A percentile compares a stretch with the other conserved stretches of the same genome.
These are phyloP conservation scores for Antennarius striatus DNA, from an alignment of 2,113 vertebrate genomes.

Conservation along the genomic window DNA sequence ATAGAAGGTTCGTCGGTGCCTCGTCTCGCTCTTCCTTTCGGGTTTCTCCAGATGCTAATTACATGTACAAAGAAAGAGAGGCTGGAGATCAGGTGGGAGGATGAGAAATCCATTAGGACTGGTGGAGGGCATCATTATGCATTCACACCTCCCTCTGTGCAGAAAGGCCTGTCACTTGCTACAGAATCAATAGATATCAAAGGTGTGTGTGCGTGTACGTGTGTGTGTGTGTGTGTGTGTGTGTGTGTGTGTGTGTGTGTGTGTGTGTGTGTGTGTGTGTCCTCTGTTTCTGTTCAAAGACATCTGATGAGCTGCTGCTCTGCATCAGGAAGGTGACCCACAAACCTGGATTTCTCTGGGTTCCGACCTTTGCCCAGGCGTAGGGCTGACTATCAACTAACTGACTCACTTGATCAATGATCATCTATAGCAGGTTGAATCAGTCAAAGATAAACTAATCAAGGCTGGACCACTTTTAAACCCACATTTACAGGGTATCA, in stretches of 20 bases:
- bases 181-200: constrained; percentile 76
- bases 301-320: constrained; percentile 30
- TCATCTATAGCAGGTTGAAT: constrained; percentile 11
- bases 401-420: constrained; percentile 7
- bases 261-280: background rate
- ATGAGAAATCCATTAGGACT: constrained; percentile 80
- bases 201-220: constrained; percentile 37
- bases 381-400: background rate
- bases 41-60: constrained; percentile 36
- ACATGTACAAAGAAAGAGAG: constrained; percentile 56
- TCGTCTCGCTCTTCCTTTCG: constrained; percentile 6
- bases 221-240: constrained; percentile 22
- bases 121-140: constrained; percentile 67
- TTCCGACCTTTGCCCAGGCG: constrained; percentile 1
- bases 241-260: background rate
- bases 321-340: constrained; percentile 51
- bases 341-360: constrained; percentile 47
- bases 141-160: constrained; percentile 50
- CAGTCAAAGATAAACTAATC: constrained; percentile 11
- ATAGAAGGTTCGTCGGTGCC: background rate
- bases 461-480: constrained; percentile 4
- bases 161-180: constrained; percentile 53
- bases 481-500: too few species aligned
- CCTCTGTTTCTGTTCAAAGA: constrained; percentile 37
- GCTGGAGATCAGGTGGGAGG: constrained; percentile 60